These are phyloP conservation scores for Xestoiulus laeticollis DNA, from an alignment of 2,888 invertebrate genomes.

Conservation along the genomic window DNA sequence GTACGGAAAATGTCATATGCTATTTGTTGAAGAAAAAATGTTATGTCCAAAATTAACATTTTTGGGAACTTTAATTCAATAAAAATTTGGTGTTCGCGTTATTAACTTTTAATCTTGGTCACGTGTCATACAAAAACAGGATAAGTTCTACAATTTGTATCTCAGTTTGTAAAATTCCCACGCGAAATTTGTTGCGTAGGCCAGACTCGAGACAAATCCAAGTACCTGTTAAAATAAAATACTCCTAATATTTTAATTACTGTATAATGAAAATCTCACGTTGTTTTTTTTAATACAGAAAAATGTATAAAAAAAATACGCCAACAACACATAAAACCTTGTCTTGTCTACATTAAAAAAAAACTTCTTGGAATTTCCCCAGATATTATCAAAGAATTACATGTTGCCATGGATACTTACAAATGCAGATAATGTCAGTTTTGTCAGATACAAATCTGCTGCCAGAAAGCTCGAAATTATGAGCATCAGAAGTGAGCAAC, in stretches of 20 bases:
- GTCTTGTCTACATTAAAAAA: too few relatives aligned
- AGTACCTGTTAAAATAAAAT: background rate
- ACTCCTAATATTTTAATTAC: background rate
- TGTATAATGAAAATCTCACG: background rate
- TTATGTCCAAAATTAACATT: too few relatives aligned
- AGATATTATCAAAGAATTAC: background rate
- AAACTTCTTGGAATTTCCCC: background rate
- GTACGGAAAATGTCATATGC: too few relatives aligned
- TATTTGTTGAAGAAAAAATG: too few relatives aligned
- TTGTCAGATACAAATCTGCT: background rate
- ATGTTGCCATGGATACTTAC: background rate
- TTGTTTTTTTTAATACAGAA: background rate
- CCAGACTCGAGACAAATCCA: conserved; percentile 18
- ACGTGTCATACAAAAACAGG: background rate
- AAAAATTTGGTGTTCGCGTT: too few relatives aligned
- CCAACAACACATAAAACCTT: too few relatives aligned
- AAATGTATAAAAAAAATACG: background rate
- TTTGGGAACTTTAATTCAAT: too few relatives aligned
- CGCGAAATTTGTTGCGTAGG: background rate
- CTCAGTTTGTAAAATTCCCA: conserved; percentile 10
- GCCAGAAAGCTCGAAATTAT: background rate
- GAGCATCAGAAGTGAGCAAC: background rate
- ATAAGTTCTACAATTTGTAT: background rate
- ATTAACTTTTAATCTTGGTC: too few relatives aligned
- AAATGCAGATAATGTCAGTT: background rate